Evolutionary conservation across 2,113 vertebrate species (phyloP).

Genomic region (Antigone vipio): DNA sequence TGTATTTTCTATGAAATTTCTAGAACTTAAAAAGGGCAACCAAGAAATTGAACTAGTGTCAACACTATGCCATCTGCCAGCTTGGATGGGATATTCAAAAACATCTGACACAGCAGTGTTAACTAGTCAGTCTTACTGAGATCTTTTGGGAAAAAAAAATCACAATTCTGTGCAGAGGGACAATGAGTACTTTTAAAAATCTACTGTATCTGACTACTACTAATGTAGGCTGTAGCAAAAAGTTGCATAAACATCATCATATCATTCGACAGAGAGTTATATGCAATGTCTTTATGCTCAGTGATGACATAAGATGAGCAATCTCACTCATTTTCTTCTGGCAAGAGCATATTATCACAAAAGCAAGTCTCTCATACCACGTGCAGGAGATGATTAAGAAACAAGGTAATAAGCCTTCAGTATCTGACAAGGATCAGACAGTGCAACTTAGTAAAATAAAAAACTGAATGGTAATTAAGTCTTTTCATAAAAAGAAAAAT

Average conservation of each 20-base stretch:
- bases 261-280: not conserved
- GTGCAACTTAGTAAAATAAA: not conserved
- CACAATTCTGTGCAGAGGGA: not conserved
- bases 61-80: not conserved
- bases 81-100: not conserved
- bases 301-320: not conserved
- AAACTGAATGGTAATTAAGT: not conserved
- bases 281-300: not conserved
- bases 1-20: not conserved
- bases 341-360: not conserved
- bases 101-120: not conserved
- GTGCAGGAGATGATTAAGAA: not conserved
- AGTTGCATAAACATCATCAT: not conserved
- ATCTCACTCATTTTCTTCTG: not conserved
- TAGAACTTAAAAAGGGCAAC: not conserved
- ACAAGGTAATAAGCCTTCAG: not conserved
- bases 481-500: not conserved
- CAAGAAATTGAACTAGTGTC: not conserved
- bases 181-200: not conserved
- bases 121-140: not conserved
- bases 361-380: not conserved
- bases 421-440: not conserved
- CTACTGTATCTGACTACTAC: not conserved
- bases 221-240: not conserved
- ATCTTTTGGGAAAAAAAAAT: not conserved